Percentiles rank a stretch among this genome's conserved stretches.
phyloP scores from a whole-genome alignment of 2,888 invertebrate genomes.

The Agriotes lineatus region DNA sequence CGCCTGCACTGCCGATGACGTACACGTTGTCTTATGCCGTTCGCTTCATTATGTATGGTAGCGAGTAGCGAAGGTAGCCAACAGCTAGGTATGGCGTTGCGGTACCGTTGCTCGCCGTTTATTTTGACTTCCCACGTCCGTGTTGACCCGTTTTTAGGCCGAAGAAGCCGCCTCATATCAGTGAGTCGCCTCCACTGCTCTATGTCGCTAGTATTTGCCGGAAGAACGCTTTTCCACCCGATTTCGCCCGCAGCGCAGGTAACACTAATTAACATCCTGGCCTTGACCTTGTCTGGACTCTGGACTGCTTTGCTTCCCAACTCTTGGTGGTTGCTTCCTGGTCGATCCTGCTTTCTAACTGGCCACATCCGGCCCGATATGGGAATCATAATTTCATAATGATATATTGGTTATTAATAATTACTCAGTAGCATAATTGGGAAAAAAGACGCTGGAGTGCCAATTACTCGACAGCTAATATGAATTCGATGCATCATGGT shows the following conservation, averaged over 20 bases:
- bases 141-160: not conserved
- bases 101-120: constrained; percentile 34
- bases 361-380: no score
- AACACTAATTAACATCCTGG: not conserved
- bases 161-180: not conserved
- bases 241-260: not conserved
- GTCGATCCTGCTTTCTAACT: no score
- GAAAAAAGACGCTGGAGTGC: no score
- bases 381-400: no score
- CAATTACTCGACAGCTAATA: no score
- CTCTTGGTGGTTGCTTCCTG: no score
- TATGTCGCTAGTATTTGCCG: not conserved
- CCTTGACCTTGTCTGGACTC: not conserved
- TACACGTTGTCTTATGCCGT: constrained; percentile 47
- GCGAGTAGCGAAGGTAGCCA: no score
- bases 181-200: not conserved
- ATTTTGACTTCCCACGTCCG: constrained; percentile 17
- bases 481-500: no score
- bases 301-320: not conserved
- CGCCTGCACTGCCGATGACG: constrained; percentile 28
- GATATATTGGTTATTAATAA: no score
- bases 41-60: constrained; percentile 33
- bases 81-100: constrained; percentile 31
- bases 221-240: not conserved
- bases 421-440: no score